Conservation (phyloP, 2,113 vertebrate species). For the Clupea harengus region DNA sequence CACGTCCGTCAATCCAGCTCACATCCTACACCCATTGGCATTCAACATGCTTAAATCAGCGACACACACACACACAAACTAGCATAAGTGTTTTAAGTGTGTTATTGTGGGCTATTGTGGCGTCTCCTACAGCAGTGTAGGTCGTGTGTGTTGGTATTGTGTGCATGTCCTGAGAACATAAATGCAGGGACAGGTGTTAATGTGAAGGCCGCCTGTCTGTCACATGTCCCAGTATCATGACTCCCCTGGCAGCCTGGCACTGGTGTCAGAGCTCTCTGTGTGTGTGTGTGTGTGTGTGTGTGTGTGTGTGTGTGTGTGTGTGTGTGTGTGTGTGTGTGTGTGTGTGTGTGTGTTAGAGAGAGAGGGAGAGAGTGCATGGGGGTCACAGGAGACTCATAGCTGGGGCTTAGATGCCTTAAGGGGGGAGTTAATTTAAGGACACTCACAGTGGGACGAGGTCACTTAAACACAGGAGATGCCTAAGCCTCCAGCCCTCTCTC, state of each 20-base stretch:
- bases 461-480: slow-evolving; percentile 15
- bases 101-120: too few relatives aligned
- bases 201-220: slow-evolving; percentile 59
- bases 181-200: slow-evolving; percentile 65
- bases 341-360: not conserved
- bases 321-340: not conserved
- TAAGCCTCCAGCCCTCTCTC: not conserved
- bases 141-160: too few relatives aligned
- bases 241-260: slow-evolving; percentile 59
- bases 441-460: slow-evolving; percentile 13
- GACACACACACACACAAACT: not conserved
- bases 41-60: too few relatives aligned
- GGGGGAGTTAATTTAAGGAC: slow-evolving; percentile 22
- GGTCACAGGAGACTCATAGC: not conserved
- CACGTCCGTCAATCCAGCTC: too few relatives aligned
- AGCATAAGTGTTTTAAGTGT: too few relatives aligned
- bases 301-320: not conserved
- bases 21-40: too few relatives aligned
- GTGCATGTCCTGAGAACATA: too few relatives aligned
- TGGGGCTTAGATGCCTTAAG: not conserved
- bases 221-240: slow-evolving; percentile 65
- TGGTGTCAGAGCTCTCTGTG: not conserved
- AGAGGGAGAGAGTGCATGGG: too few relatives aligned
- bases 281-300: not conserved
- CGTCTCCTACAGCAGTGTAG: too few relatives aligned